A percentile compares a stretch with the other conserved stretches of the same genome.
Evolutionary conservation across 2,113 vertebrate species (phyloP).

Genomic region (Steatornis caripensis): DNA sequence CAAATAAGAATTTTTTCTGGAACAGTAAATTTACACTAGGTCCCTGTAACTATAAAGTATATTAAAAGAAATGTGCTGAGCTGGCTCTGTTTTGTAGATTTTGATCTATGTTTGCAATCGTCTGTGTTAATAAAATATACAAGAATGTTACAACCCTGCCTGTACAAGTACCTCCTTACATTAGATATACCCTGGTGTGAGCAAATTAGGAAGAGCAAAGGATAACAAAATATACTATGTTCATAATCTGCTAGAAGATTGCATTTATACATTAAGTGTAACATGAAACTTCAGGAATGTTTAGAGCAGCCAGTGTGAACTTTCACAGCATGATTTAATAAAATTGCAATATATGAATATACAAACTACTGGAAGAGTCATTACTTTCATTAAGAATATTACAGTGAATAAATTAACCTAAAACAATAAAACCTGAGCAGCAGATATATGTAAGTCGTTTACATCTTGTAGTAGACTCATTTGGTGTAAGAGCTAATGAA

Average conservation of each 20-base stretch:
- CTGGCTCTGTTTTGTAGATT: not conserved
- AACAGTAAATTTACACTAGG: not conserved
- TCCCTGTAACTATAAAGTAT: not conserved
- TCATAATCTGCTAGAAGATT: slow-evolving; percentile 65
- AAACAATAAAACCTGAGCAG: slow-evolving; percentile 78
- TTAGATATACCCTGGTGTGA: slow-evolving; percentile 29
- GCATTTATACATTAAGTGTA: slow-evolving; percentile 67
- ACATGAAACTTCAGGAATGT: slow-evolving; percentile 60
- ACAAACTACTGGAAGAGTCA: slow-evolving; percentile 78
- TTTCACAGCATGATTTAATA: slow-evolving; percentile 79
- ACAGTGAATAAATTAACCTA: slow-evolving; percentile 79
- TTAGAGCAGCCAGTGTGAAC: slow-evolving; percentile 65
- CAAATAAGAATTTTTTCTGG: not conserved
- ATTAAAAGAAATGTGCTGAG: not conserved
- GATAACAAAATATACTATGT: slow-evolving; percentile 49
- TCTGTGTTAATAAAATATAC: not conserved
- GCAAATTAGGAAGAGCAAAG: slow-evolving; percentile 58
- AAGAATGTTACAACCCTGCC: not conserved
- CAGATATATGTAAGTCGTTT: slow-evolving; percentile 82
- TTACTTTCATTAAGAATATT: slow-evolving; percentile 84
- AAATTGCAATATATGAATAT: slow-evolving; percentile 67
- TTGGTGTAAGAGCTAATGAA: slow-evolving; percentile 71
- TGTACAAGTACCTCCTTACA: not conserved
- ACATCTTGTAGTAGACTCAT: slow-evolving; percentile 72
- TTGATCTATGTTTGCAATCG: not conserved